phyloP scores from a whole-genome alignment of 2,113 vertebrate species.

The Odobenus rosmarus region DNA sequence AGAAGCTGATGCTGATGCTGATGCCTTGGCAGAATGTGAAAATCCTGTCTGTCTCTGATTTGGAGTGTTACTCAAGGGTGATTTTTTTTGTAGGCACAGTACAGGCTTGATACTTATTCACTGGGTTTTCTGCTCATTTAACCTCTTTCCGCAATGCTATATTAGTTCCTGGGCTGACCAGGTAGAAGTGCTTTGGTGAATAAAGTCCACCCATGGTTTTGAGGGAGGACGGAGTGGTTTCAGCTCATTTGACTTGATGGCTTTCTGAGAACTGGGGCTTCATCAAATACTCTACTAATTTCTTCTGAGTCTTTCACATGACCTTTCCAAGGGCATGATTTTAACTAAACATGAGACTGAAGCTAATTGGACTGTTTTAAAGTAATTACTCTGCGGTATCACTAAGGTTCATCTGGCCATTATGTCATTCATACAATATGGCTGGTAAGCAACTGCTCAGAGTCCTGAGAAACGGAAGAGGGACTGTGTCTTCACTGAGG shows the following conservation, averaged over 20 bases:
- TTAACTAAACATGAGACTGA: slow-evolving; percentile 51
- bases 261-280: background rate
- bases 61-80: background rate
- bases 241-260: background rate
- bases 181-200: background rate
- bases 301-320: slow-evolving; percentile 47
- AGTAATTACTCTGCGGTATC: slow-evolving; percentile 53
- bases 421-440: background rate
- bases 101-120: background rate
- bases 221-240: background rate
- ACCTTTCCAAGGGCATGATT: slow-evolving; percentile 56
- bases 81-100: background rate
- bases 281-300: background rate
- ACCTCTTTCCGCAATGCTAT: background rate
- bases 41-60: background rate
- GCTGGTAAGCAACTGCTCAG: background rate
- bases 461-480: slow-evolving; percentile 7
- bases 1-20: background rate
- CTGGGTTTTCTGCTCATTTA: background rate
- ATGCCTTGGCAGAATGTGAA: too few relatives aligned
- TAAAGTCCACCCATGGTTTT: background rate
- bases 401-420: slow-evolving; percentile 47
- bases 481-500: slow-evolving; percentile 8
- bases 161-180: background rate
- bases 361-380: slow-evolving; percentile 44